Conservation (phyloP, 2,888 invertebrate genomes). For the Rhorus exstirpatorius region DNA sequence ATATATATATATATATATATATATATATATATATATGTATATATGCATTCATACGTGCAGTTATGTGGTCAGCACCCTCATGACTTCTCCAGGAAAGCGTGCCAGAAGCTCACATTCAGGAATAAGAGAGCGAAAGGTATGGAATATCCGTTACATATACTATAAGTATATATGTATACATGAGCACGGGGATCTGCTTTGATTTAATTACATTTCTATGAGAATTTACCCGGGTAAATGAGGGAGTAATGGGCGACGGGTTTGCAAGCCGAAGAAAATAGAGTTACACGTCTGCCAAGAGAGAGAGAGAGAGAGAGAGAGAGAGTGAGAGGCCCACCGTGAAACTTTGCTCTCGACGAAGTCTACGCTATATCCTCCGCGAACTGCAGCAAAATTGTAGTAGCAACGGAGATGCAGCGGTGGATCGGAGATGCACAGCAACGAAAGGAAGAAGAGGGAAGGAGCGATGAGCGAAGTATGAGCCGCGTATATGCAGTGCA, state of each 20-base stretch:
- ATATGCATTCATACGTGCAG: constrained; percentile 5
- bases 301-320: constrained; percentile 24
- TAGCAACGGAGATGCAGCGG: constrained; percentile 44
- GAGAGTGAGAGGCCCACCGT: neutral
- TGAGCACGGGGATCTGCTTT: constrained; percentile 74
- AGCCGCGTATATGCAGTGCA: constrained; percentile 8
- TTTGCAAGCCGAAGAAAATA: constrained; percentile 48
- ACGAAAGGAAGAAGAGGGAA: constrained; percentile 34
- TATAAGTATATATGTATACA: constrained; percentile 27
- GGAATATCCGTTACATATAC: constrained; percentile 21
- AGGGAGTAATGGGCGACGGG: constrained; percentile 75
- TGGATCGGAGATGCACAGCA: constrained; percentile 26
- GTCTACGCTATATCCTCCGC: neutral
- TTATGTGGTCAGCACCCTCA: constrained; percentile 25
- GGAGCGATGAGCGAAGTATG: constrained; percentile 23
- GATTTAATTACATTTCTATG: constrained; percentile 82
- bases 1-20: neutral
- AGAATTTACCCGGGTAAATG: constrained; percentile 75
- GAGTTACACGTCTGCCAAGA: constrained; percentile 22
- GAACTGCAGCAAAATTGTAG: constrained; percentile 49
- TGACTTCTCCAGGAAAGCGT: constrained; percentile 16
- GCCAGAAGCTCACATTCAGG: constrained; percentile 16
- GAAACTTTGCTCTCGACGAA: constrained; percentile 26
- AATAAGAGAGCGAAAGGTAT: constrained; percentile 9
- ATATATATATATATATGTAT: neutral